A percentile compares a stretch with the other conserved stretches of the same genome.
These are phyloP conservation scores for Synaphobranchus kaupii DNA, from an alignment of 2,797 vertebrate species.

Conservation along the genomic window DNA sequence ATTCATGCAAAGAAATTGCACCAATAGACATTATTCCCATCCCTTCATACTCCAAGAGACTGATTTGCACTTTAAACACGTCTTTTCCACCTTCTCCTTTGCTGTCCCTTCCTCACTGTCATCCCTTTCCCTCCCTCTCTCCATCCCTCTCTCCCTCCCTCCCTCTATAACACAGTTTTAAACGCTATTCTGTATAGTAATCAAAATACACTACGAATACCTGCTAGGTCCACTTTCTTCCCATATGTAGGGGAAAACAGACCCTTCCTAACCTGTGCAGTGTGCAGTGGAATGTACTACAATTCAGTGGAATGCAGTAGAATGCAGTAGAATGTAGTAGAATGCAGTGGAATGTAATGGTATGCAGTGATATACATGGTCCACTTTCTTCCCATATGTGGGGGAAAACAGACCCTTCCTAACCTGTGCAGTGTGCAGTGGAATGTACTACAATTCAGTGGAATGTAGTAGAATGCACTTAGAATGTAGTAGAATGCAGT, in stretches of 20 bases:
- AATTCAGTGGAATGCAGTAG: too few species aligned
- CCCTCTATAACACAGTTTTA: background rate
- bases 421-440: background rate
- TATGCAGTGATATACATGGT: too few species aligned
- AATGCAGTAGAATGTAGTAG: too few species aligned
- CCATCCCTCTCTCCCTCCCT: background rate
- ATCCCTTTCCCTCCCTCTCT: background rate
- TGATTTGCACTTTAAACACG: conserved; percentile 76
- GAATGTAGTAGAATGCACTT: too few species aligned
- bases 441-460: too few species aligned
- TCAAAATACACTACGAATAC: background rate
- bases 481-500: too few species aligned
- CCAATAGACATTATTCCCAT: conserved; percentile 63
- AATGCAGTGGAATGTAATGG: too few species aligned
- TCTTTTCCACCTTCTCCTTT: conserved; percentile 47
- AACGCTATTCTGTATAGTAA: background rate
- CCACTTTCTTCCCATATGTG: background rate
- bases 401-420: background rate
- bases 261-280: background rate
- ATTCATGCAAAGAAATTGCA: conserved; percentile 70
- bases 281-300: too few species aligned
- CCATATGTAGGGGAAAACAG: background rate
- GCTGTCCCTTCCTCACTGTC: background rate
- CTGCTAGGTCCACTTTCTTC: background rate
- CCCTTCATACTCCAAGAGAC: conserved; percentile 57